These are phyloP conservation scores for Xylota sylvarum DNA, from an alignment of 2,888 invertebrate genomes.

Conservation along the genomic window DNA sequence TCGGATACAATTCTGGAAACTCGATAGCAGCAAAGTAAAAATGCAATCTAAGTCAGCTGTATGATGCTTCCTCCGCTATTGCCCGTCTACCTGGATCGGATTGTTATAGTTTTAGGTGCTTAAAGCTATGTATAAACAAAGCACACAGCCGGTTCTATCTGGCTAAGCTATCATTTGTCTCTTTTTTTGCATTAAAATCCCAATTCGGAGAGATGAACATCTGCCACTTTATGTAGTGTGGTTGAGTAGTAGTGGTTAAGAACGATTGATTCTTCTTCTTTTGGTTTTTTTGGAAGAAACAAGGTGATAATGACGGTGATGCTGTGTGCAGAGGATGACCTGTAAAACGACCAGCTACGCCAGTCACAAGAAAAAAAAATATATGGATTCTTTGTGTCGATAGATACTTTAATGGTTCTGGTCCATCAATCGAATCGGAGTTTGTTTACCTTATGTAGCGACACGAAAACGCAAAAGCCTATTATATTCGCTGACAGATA, in stretches of 20 bases:
- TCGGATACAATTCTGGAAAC: slow-evolving; percentile 4
- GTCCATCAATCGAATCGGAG: neutral
- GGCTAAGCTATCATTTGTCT: slow-evolving; percentile 37
- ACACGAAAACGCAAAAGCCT: too few relatives aligned
- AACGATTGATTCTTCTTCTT: neutral
- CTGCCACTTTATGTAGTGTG: slow-evolving; percentile 19
- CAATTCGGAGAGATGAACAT: slow-evolving; percentile 14
- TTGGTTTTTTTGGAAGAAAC: slow-evolving; percentile 26
- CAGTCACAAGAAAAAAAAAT: neutral
- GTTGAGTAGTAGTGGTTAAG: slow-evolving; percentile 4
- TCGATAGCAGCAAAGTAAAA: neutral
- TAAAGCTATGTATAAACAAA: slow-evolving; percentile 2
- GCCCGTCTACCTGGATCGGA: neutral
- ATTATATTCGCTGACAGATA: too few relatives aligned
- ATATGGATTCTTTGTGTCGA: slow-evolving; percentile 1
- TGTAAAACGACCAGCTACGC: slow-evolving; percentile 36
- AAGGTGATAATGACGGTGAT: slow-evolving; percentile 51
- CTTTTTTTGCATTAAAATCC: slow-evolving; percentile 4
- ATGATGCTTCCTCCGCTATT: slow-evolving; percentile 7
- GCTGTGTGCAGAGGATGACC: slow-evolving; percentile 51
- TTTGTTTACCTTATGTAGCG: neutral
- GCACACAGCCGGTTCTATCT: slow-evolving; percentile 32
- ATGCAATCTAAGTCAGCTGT: slow-evolving; percentile 17
- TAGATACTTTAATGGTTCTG: neutral
- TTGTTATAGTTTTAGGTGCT: neutral